Evolutionary conservation across 2,888 invertebrate genomes (phyloP), one percentile per base, ranked within the genome.

Genomic region (Ochropacha duplaris): DNA sequence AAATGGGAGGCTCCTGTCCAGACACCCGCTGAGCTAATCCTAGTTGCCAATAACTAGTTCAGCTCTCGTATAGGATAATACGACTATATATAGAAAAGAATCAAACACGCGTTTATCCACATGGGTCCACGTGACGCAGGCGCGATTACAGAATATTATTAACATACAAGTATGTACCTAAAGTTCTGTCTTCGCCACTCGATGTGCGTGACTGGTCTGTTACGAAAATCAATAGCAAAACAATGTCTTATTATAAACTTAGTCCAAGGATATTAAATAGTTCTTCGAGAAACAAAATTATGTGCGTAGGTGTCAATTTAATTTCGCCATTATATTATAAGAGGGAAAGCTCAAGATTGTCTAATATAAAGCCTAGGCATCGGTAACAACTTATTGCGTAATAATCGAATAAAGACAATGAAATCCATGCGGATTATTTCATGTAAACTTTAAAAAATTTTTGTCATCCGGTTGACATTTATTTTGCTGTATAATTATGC

Each of bases 11-110:
- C 61, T 57, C 59, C 60, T 66, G 65, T 72, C 76, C 72, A 77
- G 84, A 84, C 80, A 84, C 84, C 81, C 85, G 83, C 84, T 69
- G 85, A 79, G 84, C 76, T 76, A 79, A 82, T 79, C 79, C 79
- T 75, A 78, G 74, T 81, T 78, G 75, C 71, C 31, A 19, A 31
- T 52, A 31, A 22, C 50, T 22, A 50, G n/a, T 50, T 14, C 22
- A 5, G 16, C 51, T 28, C 28, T 51, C 28, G 19, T 52, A 52
- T 75, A 80, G 81, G 76, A 84, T 86, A 84, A 83, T 83, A 73
- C n/a, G 72, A 73, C 83, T 90, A 90, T 88, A 86, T 83, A 87
- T 90, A 89, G 88, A 79, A 75, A 78, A 81, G 74, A 85, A 87
- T 85, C 81, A 84, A 83, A 85, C 84, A 82, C 82, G 80, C 79